phyloP scores from a whole-genome alignment of 2,113 vertebrate species.

The Spilogale gracilis region DNA sequence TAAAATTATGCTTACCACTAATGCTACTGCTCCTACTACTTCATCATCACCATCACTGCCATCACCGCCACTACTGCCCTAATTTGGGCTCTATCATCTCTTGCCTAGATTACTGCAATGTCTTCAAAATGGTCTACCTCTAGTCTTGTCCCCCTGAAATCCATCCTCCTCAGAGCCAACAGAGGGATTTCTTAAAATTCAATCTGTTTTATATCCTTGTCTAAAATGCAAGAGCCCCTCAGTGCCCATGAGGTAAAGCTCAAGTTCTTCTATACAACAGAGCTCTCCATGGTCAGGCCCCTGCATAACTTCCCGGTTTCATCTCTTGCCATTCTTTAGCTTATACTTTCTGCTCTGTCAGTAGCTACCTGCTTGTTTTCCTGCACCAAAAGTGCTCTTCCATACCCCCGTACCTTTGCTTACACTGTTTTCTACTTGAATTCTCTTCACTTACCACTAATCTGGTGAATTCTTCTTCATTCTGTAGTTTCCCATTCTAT shows the following conservation, averaged over 20 bases:
- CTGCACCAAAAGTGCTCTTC: not conserved
- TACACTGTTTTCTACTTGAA: conserved; percentile 42
- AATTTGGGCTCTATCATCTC: not conserved
- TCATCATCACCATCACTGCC: not conserved
- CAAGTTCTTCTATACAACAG: not conserved
- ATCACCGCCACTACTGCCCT: not conserved
- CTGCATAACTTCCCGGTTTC: not conserved
- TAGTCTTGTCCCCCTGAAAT: conserved; percentile 8
- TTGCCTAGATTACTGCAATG: not conserved
- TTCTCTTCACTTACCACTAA: not conserved
- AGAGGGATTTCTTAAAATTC: conserved; percentile 34
- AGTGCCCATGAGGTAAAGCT: not conserved
- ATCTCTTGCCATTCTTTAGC: not conserved
- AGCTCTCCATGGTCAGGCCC: not conserved
- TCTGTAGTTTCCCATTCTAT: not conserved
- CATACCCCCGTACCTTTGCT: not conserved
- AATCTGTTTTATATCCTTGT: not conserved
- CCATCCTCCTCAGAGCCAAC: conserved; percentile 3
- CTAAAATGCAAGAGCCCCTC: not conserved
- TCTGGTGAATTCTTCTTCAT: conserved; percentile 3
- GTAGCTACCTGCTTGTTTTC: not conserved
- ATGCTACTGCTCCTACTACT: not conserved
- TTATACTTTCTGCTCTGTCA: not conserved
- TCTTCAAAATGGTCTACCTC: conserved; percentile 46
- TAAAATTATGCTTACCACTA: not conserved